Evolutionary conservation across 2,888 invertebrate genomes (phyloP), one percentile per base, ranked within the genome.

Genomic region (Diplazon laetatorius): DNA sequence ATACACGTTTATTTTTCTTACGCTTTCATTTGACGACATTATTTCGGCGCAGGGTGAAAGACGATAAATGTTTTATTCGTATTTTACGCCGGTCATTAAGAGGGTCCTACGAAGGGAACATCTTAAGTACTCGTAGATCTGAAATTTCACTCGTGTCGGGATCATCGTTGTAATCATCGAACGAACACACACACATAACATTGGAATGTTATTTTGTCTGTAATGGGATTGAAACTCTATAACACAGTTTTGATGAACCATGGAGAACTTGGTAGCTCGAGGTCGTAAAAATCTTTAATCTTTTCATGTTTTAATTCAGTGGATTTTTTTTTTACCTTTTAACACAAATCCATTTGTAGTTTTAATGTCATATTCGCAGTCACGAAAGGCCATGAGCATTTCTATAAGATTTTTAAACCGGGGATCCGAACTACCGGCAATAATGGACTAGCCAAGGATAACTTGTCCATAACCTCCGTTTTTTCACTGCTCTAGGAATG

Each of bases 401-500:
- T 63, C 66, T 63, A 69, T 37, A 20, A 44, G 39, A 39, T 46
- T 25, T 37, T 20, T 6, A 35, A 42, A 42, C 22, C 50, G 14
- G 39, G 59, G 25, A 37, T 66, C 37, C 46, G 42, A 65, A 30
- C n/a, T 63, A 48, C 63, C 39, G 48, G 73, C 18, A 69, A 68
- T 73, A 59, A 52, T 59, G 73, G 48, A 65, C 63, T 20, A 44
- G 48, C 35, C 44, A 20, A 48, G 22, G 16, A 44, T 62, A 37
- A 25, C 44, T 8, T n/a, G 44, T 14, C 42, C 30, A 55, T 59
- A 14, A 46, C 12, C 25, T 48, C n/a, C 60, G 14, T 69, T 50
- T 60, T n/a, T 42, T 69, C 72, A 48, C 68, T 57, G 68, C 66
- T 68, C 9, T 62, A 30, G 48, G 55, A 39, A 68, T 68, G 71